Evolutionary conservation across 2,797 vertebrate species (phyloP).

Genomic region (Sebastes diaconus): DNA sequence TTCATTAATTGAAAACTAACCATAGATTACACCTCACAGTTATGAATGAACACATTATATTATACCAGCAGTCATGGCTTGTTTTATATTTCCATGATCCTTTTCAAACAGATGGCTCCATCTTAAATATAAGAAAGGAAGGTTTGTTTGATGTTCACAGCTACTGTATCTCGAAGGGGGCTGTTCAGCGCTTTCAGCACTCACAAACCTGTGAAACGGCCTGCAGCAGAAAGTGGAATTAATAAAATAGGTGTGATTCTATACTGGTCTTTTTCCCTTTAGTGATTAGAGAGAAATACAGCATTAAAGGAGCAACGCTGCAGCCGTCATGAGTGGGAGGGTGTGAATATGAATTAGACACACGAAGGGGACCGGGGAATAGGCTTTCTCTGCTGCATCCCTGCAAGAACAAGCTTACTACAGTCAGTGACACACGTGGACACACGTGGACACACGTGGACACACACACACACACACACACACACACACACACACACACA

Average conservation of each 20-base stretch:
- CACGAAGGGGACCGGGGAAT: neutral
- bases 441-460: neutral
- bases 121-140: neutral
- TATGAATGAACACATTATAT: neutral
- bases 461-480: neutral
- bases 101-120: slow-evolving; percentile 13
- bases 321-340: slow-evolving; percentile 18
- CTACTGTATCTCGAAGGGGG: neutral
- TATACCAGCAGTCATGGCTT: neutral
- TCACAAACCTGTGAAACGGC: slow-evolving; percentile 19
- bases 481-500: neutral
- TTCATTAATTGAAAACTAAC: neutral
- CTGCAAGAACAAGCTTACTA: neutral
- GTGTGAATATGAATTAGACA: slow-evolving; percentile 32
- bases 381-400: neutral
- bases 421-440: slow-evolving; percentile 5
- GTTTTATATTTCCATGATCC: neutral
- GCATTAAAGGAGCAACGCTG: slow-evolving; percentile 8
- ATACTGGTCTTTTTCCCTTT: neutral
- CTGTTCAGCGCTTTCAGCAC: neutral
- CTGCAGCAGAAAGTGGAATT: neutral
- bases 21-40: neutral
- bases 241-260: slow-evolving; percentile 14
- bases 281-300: neutral
- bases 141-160: neutral